Percentiles rank a stretch among this genome's conserved stretches.
Evolutionary conservation across 2,113 vertebrate genomes (phyloP).

Genomic region (Embiotoca jacksoni): DNA sequence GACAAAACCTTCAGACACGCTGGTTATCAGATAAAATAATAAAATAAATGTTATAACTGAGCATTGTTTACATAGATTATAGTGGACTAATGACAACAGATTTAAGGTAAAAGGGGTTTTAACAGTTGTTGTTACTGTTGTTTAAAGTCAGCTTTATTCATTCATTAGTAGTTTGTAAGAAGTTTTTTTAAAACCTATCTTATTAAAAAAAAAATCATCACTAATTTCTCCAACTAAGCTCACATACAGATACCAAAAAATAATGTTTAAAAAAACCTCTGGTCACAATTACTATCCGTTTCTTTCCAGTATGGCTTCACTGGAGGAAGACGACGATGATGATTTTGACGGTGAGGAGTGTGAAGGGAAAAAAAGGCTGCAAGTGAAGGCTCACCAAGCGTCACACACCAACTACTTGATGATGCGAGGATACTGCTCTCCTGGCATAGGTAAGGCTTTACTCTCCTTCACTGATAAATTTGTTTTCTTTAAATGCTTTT

Average conservation of each 20-base stretch:
- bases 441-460: constrained; percentile 82
- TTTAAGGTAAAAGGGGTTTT: too few relatives aligned
- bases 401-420: constrained; percentile 97
- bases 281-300: neutral
- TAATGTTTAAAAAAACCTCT: too few relatives aligned
- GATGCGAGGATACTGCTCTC: constrained; percentile 91
- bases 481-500: neutral
- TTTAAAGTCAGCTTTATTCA: too few relatives aligned
- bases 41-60: too few relatives aligned
- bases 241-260: neutral
- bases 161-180: too few relatives aligned
- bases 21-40: too few relatives aligned
- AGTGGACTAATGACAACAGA: too few relatives aligned
- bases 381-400: constrained; percentile 91
- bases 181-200: neutral
- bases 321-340: constrained; percentile 89
- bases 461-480: too few relatives aligned
- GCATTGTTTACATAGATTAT: too few relatives aligned
- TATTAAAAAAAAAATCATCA: neutral
- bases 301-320: constrained; percentile 80
- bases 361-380: constrained; percentile 82
- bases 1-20: too few relatives aligned
- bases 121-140: too few relatives aligned
- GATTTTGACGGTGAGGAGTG: constrained; percentile 86
- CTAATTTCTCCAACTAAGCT: neutral